Evolutionary conservation across 2,797 vertebrate genomes (phyloP), one percentile per base, ranked within the genome.

Genomic region (Hydrocynus forskahlii): DNA sequence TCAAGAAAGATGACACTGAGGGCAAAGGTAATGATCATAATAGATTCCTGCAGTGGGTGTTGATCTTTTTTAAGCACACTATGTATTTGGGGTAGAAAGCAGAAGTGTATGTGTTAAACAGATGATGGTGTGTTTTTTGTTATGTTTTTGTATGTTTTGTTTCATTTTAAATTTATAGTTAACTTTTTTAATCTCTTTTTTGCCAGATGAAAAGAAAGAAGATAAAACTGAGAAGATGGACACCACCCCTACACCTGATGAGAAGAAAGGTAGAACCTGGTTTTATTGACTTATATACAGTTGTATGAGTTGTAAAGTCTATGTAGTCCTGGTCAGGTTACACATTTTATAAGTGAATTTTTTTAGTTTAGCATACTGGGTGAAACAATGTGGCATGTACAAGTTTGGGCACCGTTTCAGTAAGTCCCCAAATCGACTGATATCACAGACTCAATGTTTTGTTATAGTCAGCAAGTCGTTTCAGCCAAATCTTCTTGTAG

Each of bases 241-340:
- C 73, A 89, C 86, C 19, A 76, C 87, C 48, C 84, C 94, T 23
- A 82, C 93, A 19, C 87, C 90, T 10, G 97, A 97, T 5, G 96
- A 97, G 25, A 98, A 97, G 90, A 95, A 96, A 92, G 93, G 90
- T 9, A 52, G 1, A 16, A 10, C 16, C n/a, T 75, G 17, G 21
- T 2, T 68, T 40, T 29, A 12, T 50, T 64, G 4, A 23, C 3
- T 21, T 1, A 12, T 25, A 3, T 1, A 12, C 48, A 16, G 48
- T 1, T 52, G 1, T 16, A 13, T 52, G 13, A 35, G 35, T 35
- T 4, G 8, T 4, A 52, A 16, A 13, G 10, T 52, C 48, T 52
- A 14, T 7, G 43, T 12, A 45, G 43, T 45, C 43, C 43, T 45
- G 43, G 43, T 52, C 48, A 52, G 13, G 13, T 13, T 52, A 52